Conservation (phyloP, 2,113 vertebrate genomes). For the Psettodes erumei region DNA sequence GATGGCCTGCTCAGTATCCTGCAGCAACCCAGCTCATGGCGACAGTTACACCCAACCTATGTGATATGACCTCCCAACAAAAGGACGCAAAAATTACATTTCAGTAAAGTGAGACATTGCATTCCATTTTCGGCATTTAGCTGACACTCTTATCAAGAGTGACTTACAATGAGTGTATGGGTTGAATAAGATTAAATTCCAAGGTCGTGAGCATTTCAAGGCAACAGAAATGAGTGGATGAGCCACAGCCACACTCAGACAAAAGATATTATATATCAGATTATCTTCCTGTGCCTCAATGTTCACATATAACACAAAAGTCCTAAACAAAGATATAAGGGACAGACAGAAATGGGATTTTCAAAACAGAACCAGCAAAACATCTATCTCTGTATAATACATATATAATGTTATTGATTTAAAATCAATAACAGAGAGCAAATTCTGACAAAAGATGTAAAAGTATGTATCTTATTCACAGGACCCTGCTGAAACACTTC, state of each 20-base stretch:
- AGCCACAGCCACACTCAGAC: conserved; percentile 51
- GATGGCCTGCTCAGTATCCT: conserved; percentile 18
- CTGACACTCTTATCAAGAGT: conserved; percentile 63
- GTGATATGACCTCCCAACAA: conserved; percentile 57
- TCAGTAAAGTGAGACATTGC: conserved; percentile 58
- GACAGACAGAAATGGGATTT: background rate
- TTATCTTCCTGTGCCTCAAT: conserved; percentile 43
- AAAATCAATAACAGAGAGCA: background rate
- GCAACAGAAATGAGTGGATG: conserved; percentile 58
- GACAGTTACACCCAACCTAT: conserved; percentile 46
- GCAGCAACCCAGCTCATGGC: conserved; percentile 42
- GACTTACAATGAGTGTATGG: conserved; percentile 67
- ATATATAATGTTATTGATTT: too few species aligned
- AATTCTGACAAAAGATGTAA: background rate
- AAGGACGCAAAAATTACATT: conserved; percentile 72
- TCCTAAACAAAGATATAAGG: conserved; percentile 26
- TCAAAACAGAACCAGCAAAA: background rate
- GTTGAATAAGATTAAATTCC: conserved; percentile 76
- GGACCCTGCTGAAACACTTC: background rate
- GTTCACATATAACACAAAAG: conserved; percentile 28
- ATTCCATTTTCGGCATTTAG: conserved; percentile 65
- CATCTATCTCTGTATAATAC: background rate
- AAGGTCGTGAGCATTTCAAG: conserved; percentile 69
- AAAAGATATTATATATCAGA: conserved; percentile 58
- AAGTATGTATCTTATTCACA: background rate